Conservation (phyloP, 2,888 invertebrate genomes). For the Agrilus mali region DNA sequence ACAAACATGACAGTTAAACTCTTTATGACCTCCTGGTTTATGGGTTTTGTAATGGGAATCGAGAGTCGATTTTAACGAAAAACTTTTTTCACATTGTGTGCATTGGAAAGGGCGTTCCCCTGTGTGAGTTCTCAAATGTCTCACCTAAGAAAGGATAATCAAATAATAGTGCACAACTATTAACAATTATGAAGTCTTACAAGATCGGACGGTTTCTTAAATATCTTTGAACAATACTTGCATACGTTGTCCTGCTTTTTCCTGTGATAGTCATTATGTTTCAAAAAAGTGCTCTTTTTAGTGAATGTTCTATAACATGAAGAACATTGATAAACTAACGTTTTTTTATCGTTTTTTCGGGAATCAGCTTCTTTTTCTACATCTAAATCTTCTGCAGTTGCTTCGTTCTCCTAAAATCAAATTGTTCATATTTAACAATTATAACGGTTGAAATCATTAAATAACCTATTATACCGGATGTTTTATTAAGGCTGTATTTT, state of each 20-base stretch:
- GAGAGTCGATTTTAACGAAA: slow-evolving; percentile 53
- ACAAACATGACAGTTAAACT: slow-evolving; percentile 49
- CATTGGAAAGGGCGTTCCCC: slow-evolving; percentile 54
- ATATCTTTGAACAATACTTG: slow-evolving; percentile 47
- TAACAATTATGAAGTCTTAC: slow-evolving; percentile 14
- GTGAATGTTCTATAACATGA: slow-evolving; percentile 11
- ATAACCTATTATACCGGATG: no score
- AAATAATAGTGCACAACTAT: background rate
- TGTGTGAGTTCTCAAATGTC: slow-evolving; percentile 55
- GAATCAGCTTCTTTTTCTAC: no score
- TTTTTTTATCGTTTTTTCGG: no score
- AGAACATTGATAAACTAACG: slow-evolving; percentile 2
- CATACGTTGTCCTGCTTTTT: slow-evolving; percentile 36
- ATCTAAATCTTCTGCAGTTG: background rate
- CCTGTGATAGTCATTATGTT: slow-evolving; percentile 16
- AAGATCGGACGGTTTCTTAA: slow-evolving; percentile 56
- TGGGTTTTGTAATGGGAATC: slow-evolving; percentile 50
- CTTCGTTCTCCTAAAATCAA: slow-evolving; percentile 2
- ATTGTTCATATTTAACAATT: slow-evolving; percentile 4
- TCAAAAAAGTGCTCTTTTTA: slow-evolving; percentile 4
- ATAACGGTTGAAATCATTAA: background rate
- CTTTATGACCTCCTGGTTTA: slow-evolving; percentile 36
- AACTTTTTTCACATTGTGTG: slow-evolving; percentile 39
- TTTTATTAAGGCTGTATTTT: no score
- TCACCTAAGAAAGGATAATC: slow-evolving; percentile 24